Evolutionary conservation across 2,797 vertebrate species (phyloP).

Genomic region (Silurus lanzhouensis): DNA sequence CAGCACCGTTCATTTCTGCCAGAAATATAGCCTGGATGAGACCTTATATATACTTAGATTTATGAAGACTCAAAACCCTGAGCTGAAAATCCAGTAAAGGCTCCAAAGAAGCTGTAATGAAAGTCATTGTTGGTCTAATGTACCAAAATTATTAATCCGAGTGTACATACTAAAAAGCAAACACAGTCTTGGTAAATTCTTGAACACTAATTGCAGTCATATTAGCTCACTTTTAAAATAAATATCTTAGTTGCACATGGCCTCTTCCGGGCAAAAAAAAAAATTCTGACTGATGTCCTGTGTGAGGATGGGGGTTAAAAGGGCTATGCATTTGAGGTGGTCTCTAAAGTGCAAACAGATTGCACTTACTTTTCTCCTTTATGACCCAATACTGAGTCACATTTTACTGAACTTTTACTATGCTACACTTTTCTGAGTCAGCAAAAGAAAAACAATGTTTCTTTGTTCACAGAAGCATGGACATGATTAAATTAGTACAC

Average conservation of each 20-base stretch:
- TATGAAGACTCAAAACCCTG: no score
- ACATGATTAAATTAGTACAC: background rate
- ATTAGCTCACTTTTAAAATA: background rate
- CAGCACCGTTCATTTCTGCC: no score
- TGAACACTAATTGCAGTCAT: background rate
- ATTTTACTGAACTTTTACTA: conserved; percentile 10
- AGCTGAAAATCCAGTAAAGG: no score
- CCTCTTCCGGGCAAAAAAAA: conserved; percentile 46
- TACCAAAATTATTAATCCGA: background rate
- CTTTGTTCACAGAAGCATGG: background rate
- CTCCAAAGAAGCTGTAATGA: no score
- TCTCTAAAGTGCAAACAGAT: conserved; percentile 67
- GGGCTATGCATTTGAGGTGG: conserved; percentile 51
- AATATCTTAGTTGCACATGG: background rate
- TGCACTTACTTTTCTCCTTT: conserved; percentile 61
- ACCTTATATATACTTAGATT: background rate
- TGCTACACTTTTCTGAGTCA: conserved; percentile 27
- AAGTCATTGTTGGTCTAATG: no score
- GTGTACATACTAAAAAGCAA: background rate
- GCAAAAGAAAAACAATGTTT: conserved; percentile 23
- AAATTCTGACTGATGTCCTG: conserved; percentile 54
- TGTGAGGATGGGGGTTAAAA: conserved; percentile 56
- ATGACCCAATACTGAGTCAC: conserved; percentile 63
- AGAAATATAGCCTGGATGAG: background rate
- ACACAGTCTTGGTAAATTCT: background rate